Base-by-base conservation (phyloP, 1,140 invertebrate species). In the Thereuonema tuberculata region DNA sequence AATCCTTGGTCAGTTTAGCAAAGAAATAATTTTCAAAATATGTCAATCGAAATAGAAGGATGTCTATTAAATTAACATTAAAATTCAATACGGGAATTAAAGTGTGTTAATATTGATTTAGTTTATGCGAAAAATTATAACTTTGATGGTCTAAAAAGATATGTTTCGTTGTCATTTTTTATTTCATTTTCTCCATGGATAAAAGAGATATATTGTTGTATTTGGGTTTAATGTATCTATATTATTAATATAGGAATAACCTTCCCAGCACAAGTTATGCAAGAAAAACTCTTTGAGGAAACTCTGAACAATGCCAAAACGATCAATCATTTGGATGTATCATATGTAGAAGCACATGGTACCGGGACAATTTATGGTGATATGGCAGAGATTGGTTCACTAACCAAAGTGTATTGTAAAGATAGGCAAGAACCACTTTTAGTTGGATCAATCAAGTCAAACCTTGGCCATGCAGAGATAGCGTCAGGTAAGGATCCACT, bases 381-480 rank as follows among this genome's bases (percentile, higher is more conserved):
- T 76, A 93, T 93, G 0, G 87, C 96, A 72, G 95, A 98, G 78
- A 82, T 93, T 0, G 94, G 94, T 69, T 86, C 91, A 0, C 92
- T 98, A 60, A 85, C 84, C 0, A 85, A 93, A 56, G 78, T 95
- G 24, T 96, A 98, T 74, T 97, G 93, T 72, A 85, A 85, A 70
- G 70, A 72, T 56, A 80, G 94, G 5, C 77, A 80, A 15, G 74
- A 73, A 0, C 90, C 93, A 1, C 75, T 98, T 21, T 71, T 95
- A 1, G 84, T 99, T 68, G 95, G 95, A 1, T 96, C 93, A 0
- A 87, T 96, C 0, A 99, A 99, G 71, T 94, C 90, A 1, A 98
- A 98, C 73, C 95, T 98, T 89, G 95, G 95, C 0, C 95, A 99
- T 68, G 84, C 93, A 2, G 94, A 98, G 73, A 86, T 93, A 2